Percentiles rank a stretch among this genome's conserved stretches.
These are phyloP conservation scores for Eumacrocentrus americanus DNA, from an alignment of 2,888 invertebrate genomes.

Conservation along the genomic window DNA sequence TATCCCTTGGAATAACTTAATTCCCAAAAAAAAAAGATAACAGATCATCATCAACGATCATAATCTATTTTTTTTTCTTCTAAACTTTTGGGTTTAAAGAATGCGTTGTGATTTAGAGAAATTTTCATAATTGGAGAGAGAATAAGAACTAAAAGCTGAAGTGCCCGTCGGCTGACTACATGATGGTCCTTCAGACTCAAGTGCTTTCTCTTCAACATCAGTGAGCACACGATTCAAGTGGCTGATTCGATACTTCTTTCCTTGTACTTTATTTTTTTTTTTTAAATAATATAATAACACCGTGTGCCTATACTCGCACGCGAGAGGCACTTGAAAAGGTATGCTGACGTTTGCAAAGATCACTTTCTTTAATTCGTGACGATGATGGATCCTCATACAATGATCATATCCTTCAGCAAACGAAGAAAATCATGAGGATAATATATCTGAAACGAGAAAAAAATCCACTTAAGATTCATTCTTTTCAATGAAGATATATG, in stretches of 20 bases:
- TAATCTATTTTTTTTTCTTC: no score
- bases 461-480: neutral
- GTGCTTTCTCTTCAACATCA: neutral
- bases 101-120: no score
- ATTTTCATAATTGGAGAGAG: neutral
- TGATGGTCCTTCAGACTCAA: neutral
- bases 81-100: no score
- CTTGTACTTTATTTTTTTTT: neutral
- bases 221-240: neutral
- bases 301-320: neutral
- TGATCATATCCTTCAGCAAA: neutral
- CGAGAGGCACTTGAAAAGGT: neutral
- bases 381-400: neutral
- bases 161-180: neutral
- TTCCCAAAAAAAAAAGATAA: no score
- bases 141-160: neutral
- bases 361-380: conserved; percentile 19
- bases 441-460: no score
- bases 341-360: conserved; percentile 11
- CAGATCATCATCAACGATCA: no score
- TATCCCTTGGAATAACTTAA: no score
- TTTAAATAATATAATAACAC: neutral
- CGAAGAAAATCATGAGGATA: no score
- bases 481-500: no score
- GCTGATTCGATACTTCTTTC: neutral